Conservation (phyloP, 2,888 invertebrate species). For the Anaspis maculata region DNA sequence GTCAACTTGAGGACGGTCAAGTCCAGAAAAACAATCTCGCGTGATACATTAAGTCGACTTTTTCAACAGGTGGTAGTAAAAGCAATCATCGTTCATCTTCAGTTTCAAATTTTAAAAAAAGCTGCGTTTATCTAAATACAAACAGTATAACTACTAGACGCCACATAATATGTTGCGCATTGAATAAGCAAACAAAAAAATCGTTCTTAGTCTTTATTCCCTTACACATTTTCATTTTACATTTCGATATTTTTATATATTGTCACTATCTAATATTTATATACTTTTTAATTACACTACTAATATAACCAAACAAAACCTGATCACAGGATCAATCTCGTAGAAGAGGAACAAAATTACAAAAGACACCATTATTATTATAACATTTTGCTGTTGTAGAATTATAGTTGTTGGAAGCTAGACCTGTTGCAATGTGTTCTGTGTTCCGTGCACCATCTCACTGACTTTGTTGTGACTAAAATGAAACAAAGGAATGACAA, state of each 20-base stretch:
- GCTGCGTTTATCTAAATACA: too few species aligned
- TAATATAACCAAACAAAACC: constrained; percentile 6
- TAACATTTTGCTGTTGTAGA: too few species aligned
- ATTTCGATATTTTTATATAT: constrained; percentile 10
- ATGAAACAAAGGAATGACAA: constrained; percentile 3
- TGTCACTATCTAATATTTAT: constrained; percentile 14
- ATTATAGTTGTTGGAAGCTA: not conserved
- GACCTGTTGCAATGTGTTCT: not conserved
- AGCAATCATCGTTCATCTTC: too few species aligned
- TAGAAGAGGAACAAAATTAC: not conserved
- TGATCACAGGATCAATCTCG: constrained; percentile 13
- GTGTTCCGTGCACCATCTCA: constrained; percentile 6
- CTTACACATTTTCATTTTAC: constrained; percentile 11
- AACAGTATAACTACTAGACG: too few species aligned
- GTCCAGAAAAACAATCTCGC: too few species aligned
- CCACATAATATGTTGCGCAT: too few species aligned
- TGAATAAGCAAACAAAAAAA: too few species aligned
- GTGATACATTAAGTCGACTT: too few species aligned
- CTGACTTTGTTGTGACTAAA: not conserved
- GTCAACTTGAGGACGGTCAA: too few species aligned
- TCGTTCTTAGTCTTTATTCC: constrained; percentile 9
- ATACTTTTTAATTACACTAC: constrained; percentile 10
- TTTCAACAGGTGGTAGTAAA: too few species aligned
- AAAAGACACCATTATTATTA: not conserved
- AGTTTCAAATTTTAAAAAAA: too few species aligned